Conservation (phyloP, 2,113 vertebrate genomes). For the Aegotheles bennettii region DNA sequence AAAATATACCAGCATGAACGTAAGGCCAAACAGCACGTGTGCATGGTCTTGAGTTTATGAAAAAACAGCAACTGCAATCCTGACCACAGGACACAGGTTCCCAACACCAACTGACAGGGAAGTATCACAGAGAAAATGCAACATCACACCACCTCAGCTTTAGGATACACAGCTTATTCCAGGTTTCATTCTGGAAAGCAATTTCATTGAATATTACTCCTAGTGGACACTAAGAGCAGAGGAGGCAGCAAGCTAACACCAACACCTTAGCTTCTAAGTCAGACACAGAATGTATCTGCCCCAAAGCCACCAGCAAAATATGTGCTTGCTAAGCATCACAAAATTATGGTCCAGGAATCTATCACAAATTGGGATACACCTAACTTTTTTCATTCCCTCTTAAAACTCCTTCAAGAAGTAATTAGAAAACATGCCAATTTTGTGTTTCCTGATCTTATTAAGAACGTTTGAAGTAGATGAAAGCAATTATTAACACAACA, state of each 20-base stretch:
- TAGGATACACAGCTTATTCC: neutral
- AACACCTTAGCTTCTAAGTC: neutral
- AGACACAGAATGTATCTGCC: neutral
- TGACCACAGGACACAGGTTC: neutral
- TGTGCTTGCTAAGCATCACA: neutral
- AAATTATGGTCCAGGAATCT: neutral
- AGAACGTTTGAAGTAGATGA: slow-evolving; percentile 26
- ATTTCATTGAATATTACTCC: neutral
- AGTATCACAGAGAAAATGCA: neutral
- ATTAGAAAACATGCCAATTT: neutral
- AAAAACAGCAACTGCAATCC: neutral
- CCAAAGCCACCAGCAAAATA: neutral
- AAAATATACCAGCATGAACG: neutral
- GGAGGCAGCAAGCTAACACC: neutral
- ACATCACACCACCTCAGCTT: neutral
- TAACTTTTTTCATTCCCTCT: neutral
- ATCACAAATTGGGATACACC: neutral
- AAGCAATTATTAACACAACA: slow-evolving; percentile 27
- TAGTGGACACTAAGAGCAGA: neutral
- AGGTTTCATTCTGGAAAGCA: neutral
- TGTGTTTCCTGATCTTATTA: neutral
- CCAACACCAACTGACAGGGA: neutral
- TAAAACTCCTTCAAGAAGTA: neutral
- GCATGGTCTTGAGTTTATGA: neutral
- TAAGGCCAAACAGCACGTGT: neutral